These are phyloP conservation scores for Platycheirus rosarum DNA, from an alignment of 2,888 invertebrate genomes.

Conservation along the genomic window DNA sequence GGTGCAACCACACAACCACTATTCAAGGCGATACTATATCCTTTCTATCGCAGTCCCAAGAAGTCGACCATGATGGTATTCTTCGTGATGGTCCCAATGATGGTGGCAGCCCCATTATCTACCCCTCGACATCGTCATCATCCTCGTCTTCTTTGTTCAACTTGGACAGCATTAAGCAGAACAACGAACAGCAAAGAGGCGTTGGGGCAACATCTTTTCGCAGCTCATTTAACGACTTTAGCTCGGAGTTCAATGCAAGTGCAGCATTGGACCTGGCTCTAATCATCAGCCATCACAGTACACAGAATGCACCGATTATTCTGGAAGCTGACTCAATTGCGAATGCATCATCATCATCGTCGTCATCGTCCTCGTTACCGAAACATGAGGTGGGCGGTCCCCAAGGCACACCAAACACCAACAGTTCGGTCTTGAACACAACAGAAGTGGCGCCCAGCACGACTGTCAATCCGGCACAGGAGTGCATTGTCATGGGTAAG, in stretches of 20 bases:
- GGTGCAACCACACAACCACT: constrained; percentile 43
- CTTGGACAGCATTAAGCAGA: constrained; percentile 59
- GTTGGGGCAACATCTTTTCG: constrained; percentile 77
- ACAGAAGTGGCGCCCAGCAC: constrained; percentile 57
- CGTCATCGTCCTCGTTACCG: too few relatives aligned
- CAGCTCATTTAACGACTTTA: constrained; percentile 80
- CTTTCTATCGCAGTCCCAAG: constrained; percentile 60
- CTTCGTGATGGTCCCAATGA: constrained; percentile 60
- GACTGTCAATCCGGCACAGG: constrained; percentile 75
- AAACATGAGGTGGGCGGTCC: constrained; percentile 57
- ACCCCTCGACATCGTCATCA: too few relatives aligned
- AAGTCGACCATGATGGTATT: constrained; percentile 67
- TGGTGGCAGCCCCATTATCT: constrained; percentile 25
- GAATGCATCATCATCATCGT: constrained; percentile 76
- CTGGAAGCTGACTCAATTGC: constrained; percentile 78
- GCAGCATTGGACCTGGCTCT: constrained; percentile 81
- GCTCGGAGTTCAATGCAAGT: constrained; percentile 80
- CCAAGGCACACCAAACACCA: constrained; percentile 46
- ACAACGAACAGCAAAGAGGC: constrained; percentile 63
- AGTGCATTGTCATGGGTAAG: constrained; percentile 78
- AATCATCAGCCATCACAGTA: constrained; percentile 76
- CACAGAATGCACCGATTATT: constrained; percentile 77
- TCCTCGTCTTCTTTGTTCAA: constrained; percentile 12
- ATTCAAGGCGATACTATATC: constrained; percentile 52
- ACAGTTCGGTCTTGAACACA: constrained; percentile 62